Base-by-base conservation (phyloP, 2,113 vertebrate genomes). In the Cephalopterus ornatus region DNA sequence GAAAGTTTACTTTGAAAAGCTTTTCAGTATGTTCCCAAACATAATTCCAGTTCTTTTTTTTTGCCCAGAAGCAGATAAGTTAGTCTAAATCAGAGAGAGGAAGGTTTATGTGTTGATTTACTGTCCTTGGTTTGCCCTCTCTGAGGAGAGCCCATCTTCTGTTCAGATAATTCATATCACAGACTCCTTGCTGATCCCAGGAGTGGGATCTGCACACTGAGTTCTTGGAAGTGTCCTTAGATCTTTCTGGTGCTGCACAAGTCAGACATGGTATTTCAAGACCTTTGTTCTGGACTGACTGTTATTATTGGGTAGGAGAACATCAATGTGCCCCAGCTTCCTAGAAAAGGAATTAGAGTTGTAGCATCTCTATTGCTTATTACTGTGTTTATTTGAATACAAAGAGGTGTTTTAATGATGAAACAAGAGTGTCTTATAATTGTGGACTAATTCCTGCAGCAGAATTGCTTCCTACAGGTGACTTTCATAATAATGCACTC, bases 1-100 rank as follows among this genome's bases (percentile, higher is more conserved):
- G 12, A 7, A 62, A 32, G 6, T 18, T 62, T 3, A 19, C 26
- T 74, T 50, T 87, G 3, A 30, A 85, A 37, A 50, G 4, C 2
- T 12, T 78, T 88, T n/a, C 4, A 1, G 0, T 74, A 2, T 53
- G 3, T 20, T 71, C 14, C 11, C 9, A 58, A 55, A 32, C 5
- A 9, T 12, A 53, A 52, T 28, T 84, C 1, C 1, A 53, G 6
- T 44, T 23, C 44, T 27, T 20, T 19, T 17, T 37, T 55, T 32
- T 61, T 55, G 14, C 9, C 7, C 7, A 8, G 12, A 46, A 63
- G 7, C 33, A 77, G 20, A 27, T 55, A 27, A 44, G 1, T 19
- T 47, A 56, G 41, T n/a, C 2, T 27, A 27, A 73, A 11, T 7
- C 3, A 13, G 2, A 21, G 3, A 1, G 6, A 7, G 9, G 1